Evolutionary conservation across 2,113 vertebrate genomes (phyloP), one percentile per base, ranked within the genome.

Genomic region (Mormoops blainvillei): DNA sequence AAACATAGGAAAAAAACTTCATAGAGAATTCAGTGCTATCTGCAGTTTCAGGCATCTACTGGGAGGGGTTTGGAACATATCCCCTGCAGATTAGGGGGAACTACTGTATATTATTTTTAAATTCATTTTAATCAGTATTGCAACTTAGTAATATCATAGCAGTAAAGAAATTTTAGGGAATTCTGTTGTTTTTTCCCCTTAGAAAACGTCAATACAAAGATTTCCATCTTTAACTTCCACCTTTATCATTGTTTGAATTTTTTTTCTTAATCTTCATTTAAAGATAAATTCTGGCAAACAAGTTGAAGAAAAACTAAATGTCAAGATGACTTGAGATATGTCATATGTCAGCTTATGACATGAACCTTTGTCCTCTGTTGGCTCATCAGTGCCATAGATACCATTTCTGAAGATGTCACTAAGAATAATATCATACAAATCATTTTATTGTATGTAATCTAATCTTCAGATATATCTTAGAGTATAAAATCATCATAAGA

Each of bases 321-420:
- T 73, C 81, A 78, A 20, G 6, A 56, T 86, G 41, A 63, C 71
- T 91, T 78, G 10, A 78, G 43, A 94, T 89, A 63, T 45, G 56
- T 43, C 80, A 63, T 61, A 31, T 68, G 84, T 91, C 48, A 91
- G 54, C 19, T 78, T 80, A 1, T 91, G 41, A 92, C 54, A 58
- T 63, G 90, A 97, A 82, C 77, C 36, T 86, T 95, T 91, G 86
- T 58, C 77, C 77, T 86, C 48, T 54, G 12, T 56, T 92, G 54
- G 45, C 48, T 86, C 91, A 85, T 91, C 77, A 74, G 71, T 56
- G 4, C 48, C 28, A 41, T 83, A 89, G 54, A 78, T 86, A 82
- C 19, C 67, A 86, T 92, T 85, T 77, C 52, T 94, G 43, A 92
- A 95, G 48, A 82, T 20, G 33, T 78, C 85, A 93, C 0, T 0